A percentile compares a stretch with the other conserved stretches of the same genome.
Evolutionary conservation across 2,113 vertebrate species (phyloP).

Genomic region (Antennarius striatus): DNA sequence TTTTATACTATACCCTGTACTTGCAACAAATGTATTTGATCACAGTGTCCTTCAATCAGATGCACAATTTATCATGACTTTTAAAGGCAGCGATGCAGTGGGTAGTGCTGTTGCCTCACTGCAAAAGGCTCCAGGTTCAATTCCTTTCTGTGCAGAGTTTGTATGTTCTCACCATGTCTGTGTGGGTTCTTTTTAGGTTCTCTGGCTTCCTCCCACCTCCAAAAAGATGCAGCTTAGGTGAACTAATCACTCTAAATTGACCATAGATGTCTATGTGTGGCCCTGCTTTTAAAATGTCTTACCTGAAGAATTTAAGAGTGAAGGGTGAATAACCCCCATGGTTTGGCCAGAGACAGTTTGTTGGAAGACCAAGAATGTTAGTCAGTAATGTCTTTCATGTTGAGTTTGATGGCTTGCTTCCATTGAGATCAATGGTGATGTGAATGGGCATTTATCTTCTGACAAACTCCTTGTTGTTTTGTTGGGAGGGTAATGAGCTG

Average conservation of each 20-base stretch:
- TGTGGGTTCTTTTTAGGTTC: no score
- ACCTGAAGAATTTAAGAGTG: neutral
- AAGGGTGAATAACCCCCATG: slow-evolving; percentile 1
- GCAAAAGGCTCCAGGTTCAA: no score
- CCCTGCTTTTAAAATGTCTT: slow-evolving; percentile 6
- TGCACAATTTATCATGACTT: slow-evolving; percentile 36
- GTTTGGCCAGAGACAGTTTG: neutral
- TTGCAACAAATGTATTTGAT: slow-evolving; percentile 22
- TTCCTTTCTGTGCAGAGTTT: no score
- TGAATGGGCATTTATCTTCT: slow-evolving; percentile 42
- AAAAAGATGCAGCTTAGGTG: no score
- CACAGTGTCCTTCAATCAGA: slow-evolving; percentile 24
- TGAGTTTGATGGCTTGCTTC: slow-evolving; percentile 23
- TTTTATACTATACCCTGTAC: slow-evolving; percentile 17
- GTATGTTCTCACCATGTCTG: no score
- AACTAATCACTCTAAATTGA: no score
- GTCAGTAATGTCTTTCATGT: slow-evolving; percentile 19
- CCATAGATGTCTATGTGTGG: no score
- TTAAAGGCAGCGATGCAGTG: slow-evolving; percentile 16
- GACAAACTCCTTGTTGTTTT: slow-evolving; percentile 38
- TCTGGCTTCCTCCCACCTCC: no score
- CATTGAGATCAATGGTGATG: slow-evolving; percentile 31
- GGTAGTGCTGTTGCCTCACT: no score
- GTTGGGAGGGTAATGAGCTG: slow-evolving; percentile 51
- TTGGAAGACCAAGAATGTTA: neutral